Percentiles rank a stretch among this genome's conserved stretches.
These are phyloP conservation scores for Sebastes taczanowskii DNA, from an alignment of 2,797 vertebrate genomes.

Conservation along the genomic window DNA sequence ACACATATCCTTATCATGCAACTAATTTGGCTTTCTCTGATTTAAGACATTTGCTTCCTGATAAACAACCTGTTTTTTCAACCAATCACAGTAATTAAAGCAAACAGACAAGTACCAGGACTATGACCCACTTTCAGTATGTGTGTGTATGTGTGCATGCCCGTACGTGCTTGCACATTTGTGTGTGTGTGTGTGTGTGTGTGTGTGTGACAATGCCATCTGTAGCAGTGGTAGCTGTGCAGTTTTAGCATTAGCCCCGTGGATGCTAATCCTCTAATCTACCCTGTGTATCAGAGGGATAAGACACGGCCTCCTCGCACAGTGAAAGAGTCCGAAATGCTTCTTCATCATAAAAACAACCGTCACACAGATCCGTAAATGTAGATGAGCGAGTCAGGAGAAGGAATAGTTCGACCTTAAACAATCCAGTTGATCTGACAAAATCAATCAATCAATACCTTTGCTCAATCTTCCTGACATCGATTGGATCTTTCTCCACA, in stretches of 20 bases:
- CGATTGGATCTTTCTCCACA: background rate
- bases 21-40: background rate
- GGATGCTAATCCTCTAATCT: constrained; percentile 80
- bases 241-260: constrained; percentile 73
- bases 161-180: background rate
- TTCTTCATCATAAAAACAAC: constrained; percentile 9
- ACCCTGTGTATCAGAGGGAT: constrained; percentile 65
- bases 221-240: constrained; percentile 62
- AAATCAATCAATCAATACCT: background rate
- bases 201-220: constrained; percentile 70
- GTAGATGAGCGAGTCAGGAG: background rate
- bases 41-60: constrained; percentile 23
- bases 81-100: constrained; percentile 61
- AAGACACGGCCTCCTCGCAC: constrained; percentile 52
- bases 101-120: constrained; percentile 54
- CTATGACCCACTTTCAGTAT: constrained; percentile 71
- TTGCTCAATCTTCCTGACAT: background rate
- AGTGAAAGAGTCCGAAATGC: constrained; percentile 45
- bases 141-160: constrained; percentile 1
- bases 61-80: constrained; percentile 39
- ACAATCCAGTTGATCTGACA: background rate
- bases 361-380: background rate
- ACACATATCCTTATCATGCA: background rate
- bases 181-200: constrained; percentile 36
- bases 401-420: background rate